A percentile compares a stretch with the other conserved stretches of the same genome.
Evolutionary conservation across 1,140 invertebrate genomes (phyloP).

Genomic region (Atta texana): DNA sequence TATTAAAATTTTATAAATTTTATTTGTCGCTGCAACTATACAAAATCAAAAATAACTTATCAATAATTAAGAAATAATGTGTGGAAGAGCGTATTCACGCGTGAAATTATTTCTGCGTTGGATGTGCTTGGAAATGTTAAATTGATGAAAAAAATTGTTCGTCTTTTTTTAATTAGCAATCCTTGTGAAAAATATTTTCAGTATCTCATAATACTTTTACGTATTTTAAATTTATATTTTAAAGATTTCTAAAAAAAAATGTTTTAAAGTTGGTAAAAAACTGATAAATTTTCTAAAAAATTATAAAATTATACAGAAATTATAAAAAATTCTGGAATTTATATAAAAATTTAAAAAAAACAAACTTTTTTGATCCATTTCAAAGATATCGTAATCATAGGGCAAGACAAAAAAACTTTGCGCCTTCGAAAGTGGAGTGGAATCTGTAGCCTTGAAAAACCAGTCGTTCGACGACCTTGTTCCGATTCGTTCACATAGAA

Average conservation of each 20-base stretch:
- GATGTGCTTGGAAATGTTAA: not conserved
- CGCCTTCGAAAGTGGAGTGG: constrained; percentile 15
- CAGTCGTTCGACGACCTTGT: not conserved
- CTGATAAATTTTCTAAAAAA: no score
- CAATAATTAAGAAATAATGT: not conserved
- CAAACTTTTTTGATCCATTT: not conserved
- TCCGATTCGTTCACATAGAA: constrained; percentile 23
- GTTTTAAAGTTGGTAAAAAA: no score
- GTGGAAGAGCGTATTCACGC: not conserved
- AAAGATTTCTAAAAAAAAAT: no score
- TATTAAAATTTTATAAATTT: constrained; percentile 1
- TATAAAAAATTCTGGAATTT: no score
- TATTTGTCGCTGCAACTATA: constrained; percentile 2
- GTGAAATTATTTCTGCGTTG: not conserved
- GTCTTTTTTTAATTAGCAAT: not conserved
- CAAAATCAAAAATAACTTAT: not conserved
- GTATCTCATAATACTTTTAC: no score
- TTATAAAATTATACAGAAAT: no score
- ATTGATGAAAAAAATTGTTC: not conserved
- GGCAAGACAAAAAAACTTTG: constrained; percentile 72
- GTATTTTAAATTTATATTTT: no score
- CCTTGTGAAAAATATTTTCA: no score
- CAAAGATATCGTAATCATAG: not conserved
- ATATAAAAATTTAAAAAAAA: not conserved
- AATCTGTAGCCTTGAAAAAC: not conserved